Conservation (phyloP, 30 jellyfish, hydroid and myxozoan genomes). For the Aurelia aurita region DNA sequence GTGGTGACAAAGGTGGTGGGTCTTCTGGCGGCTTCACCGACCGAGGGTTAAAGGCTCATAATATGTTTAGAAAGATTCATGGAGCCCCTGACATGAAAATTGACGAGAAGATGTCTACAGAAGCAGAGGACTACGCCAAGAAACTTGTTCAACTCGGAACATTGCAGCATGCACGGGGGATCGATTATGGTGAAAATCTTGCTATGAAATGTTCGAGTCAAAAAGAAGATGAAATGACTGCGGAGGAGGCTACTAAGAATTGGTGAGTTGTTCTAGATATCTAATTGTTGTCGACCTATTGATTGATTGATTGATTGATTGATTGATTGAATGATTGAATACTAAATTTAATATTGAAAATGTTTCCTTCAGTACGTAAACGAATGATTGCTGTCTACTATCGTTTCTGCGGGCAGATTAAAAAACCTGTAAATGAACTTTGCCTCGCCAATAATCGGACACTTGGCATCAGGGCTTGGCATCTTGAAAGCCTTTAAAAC, state of each 20-base stretch:
- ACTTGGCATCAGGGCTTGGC: too few relatives aligned
- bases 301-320: too few relatives aligned
- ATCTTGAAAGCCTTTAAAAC: too few relatives aligned
- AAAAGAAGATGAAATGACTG: constrained; percentile 78
- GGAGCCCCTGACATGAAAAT: constrained; percentile 80
- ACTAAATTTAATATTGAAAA: too few relatives aligned
- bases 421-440: too few relatives aligned
- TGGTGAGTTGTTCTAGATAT: constrained; percentile 61
- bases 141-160: constrained; percentile 70
- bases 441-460: too few relatives aligned
- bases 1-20: background rate
- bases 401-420: too few relatives aligned
- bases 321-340: too few relatives aligned
- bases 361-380: too few relatives aligned
- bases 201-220: constrained; percentile 85
- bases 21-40: constrained; percentile 22
- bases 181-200: constrained; percentile 89
- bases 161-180: constrained; percentile 71
- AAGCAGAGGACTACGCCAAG: constrained; percentile 90
- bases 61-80: constrained; percentile 83
- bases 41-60: constrained; percentile 76
- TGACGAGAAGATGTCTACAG: constrained; percentile 77
- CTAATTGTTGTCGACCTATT: background rate
- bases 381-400: too few relatives aligned
- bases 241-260: constrained; percentile 82